Percentiles rank a stretch among this genome's conserved stretches.
Conservation (phyloP, 1,140 invertebrate species). For the Drosophila sturtevanti region DNA sequence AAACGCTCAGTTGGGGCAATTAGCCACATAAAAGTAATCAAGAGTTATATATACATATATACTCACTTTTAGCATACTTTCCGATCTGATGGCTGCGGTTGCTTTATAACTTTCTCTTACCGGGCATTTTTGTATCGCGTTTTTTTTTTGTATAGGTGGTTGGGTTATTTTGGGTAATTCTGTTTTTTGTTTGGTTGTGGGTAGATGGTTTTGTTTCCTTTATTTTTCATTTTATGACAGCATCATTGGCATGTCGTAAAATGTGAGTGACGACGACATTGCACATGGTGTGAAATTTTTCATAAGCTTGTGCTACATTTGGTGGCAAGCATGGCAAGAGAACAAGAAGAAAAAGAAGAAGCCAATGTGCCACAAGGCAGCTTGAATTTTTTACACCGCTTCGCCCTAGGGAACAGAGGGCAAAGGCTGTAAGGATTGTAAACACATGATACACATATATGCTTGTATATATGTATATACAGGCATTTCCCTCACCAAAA, state of each 20-base stretch:
- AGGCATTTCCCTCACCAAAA: not conserved
- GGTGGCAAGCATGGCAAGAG: conserved; percentile 16
- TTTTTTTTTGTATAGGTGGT: not conserved
- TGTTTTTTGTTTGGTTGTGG: not conserved
- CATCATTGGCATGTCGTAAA: conserved; percentile 79
- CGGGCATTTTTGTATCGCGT: conserved; percentile 1
- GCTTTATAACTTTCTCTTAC: conserved; percentile 35
- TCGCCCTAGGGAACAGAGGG: conserved; percentile 23
- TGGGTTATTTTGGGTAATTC: not conserved
- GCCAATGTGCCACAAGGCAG: conserved; percentile 24
- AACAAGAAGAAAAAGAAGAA: conserved; percentile 23
- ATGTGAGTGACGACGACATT: conserved; percentile 62
- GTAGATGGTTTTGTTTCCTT: conserved; percentile 48
- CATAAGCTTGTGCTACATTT: conserved; percentile 71
- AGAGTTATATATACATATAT: conserved; percentile 1
- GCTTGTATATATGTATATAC: not conserved
- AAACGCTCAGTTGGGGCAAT: conserved; percentile 37
- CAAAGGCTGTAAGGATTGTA: conserved; percentile 56
- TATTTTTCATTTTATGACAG: conserved; percentile 55
- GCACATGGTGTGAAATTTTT: conserved; percentile 77
- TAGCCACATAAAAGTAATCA: conserved; percentile 33
- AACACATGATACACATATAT: conserved; percentile 46
- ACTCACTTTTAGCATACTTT: conserved; percentile 6
- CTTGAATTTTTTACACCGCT: conserved; percentile 55
- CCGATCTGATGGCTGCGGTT: conserved; percentile 8